phyloP scores from a whole-genome alignment of 2,888 invertebrate genomes.

The Fissipunctia ypsillon region DNA sequence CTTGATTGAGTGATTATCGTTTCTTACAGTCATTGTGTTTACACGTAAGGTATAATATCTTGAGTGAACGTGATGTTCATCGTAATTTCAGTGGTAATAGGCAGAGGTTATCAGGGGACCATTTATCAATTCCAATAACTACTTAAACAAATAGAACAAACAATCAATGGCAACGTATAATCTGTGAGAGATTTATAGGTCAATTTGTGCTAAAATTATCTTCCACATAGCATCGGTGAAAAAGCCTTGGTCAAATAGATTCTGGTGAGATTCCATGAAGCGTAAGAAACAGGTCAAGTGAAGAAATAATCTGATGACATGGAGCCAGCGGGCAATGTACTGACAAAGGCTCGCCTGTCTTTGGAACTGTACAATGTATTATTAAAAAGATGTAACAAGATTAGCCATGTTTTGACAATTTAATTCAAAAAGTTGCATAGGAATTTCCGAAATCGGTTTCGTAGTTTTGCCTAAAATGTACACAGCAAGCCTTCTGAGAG shows the following conservation, averaged over 20 bases:
- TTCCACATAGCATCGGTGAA: conserved; percentile 4
- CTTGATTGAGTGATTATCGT: too few relatives aligned
- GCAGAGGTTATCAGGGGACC: background rate
- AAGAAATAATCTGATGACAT: conserved; percentile 54
- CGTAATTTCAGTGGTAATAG: too few relatives aligned
- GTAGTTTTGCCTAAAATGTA: background rate
- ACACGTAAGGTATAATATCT: too few relatives aligned
- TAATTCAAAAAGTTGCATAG: background rate
- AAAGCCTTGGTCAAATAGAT: conserved; percentile 43
- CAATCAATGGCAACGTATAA: too few relatives aligned
- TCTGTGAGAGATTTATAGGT: background rate
- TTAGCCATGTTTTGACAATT: background rate
- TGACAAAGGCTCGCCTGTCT: conserved; percentile 17
- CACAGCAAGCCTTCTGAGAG: too few relatives aligned
- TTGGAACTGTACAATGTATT: background rate
- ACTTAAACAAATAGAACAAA: background rate
- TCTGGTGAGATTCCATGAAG: conserved; percentile 51
- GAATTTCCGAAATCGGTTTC: background rate
- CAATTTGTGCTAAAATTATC: conserved; percentile 30
- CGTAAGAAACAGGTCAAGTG: conserved; percentile 63
- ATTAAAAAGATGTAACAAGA: background rate
- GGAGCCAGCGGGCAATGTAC: conserved; percentile 13
- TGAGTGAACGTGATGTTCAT: too few relatives aligned
- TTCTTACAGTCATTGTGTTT: too few relatives aligned
- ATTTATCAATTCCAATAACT: background rate